Conservation (phyloP, 64 coral and sea anemone species). For the Trachythela sp. region DNA sequence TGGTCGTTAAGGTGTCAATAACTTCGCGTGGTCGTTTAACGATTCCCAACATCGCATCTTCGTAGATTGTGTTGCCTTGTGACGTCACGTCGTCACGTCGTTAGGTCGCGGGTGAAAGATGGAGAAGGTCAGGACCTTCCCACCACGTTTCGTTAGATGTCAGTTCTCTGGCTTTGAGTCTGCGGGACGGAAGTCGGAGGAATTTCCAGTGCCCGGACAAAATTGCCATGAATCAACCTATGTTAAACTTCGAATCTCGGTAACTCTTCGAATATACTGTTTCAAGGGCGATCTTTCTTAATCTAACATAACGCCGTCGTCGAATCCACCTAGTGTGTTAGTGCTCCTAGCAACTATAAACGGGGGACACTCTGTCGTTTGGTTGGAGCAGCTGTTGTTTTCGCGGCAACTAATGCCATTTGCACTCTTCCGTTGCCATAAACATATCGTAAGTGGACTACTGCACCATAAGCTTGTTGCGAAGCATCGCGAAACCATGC, state of each 20-base stretch:
- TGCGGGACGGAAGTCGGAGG: background rate
- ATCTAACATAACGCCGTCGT: background rate
- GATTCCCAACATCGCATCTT: too few relatives aligned
- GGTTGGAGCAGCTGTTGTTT: conserved; percentile 21
- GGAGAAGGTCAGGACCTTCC: background rate
- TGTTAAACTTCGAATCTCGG: background rate
- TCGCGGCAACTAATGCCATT: background rate
- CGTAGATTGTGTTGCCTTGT: background rate
- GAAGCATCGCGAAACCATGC: conserved; percentile 39
- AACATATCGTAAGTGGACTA: background rate
- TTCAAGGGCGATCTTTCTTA: background rate
- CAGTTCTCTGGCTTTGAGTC: background rate
- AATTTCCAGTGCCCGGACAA: background rate
- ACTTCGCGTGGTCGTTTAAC: too few relatives aligned
- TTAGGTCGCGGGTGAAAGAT: background rate
- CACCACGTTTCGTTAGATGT: background rate
- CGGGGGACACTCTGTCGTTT: background rate
- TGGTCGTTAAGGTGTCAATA: too few relatives aligned
- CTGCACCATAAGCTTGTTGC: conserved; percentile 23
- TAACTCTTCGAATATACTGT: background rate
- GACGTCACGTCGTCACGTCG: background rate
- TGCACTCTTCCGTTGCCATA: conserved; percentile 20
- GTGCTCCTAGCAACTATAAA: background rate
- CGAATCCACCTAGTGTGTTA: background rate
- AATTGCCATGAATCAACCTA: background rate